Conservation (phyloP, 2,888 invertebrate species). For the Campaea margaritaria region DNA sequence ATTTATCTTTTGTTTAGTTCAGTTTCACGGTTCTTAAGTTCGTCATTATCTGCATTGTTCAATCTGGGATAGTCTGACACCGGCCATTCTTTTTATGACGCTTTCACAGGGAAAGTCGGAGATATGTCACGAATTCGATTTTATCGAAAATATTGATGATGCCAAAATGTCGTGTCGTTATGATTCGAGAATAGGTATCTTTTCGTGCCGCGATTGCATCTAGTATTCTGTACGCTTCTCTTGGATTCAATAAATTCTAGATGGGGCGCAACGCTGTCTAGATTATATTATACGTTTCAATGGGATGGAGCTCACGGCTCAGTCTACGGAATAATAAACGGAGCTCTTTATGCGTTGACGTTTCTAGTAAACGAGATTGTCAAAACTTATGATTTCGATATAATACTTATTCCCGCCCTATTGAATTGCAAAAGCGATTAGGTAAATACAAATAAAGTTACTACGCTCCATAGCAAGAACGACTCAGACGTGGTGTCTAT, state of each 20-base stretch:
- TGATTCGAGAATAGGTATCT: constrained; percentile 37
- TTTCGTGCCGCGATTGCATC: constrained; percentile 48
- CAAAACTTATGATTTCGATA: not conserved
- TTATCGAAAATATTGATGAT: constrained; percentile 46
- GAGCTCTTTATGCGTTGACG: not conserved
- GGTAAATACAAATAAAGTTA: not conserved
- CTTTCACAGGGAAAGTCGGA: constrained; percentile 54
- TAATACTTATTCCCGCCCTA: not conserved
- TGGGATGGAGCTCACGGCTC: constrained; percentile 17
- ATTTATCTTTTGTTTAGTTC: constrained; percentile 55
- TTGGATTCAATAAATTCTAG: constrained; percentile 48
- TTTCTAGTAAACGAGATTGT: not conserved
- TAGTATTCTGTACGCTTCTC: constrained; percentile 48
- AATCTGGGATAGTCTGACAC: constrained; percentile 32
- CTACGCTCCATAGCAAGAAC: not conserved
- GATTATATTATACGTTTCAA: constrained; percentile 25
- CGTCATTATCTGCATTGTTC: constrained; percentile 49
- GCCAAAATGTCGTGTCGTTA: constrained; percentile 35
- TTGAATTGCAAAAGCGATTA: too few species aligned
- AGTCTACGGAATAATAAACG: constrained; percentile 2
- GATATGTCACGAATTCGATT: constrained; percentile 55
- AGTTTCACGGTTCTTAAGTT: constrained; percentile 50
- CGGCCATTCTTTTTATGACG: constrained; percentile 47
- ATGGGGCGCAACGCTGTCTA: constrained; percentile 34
- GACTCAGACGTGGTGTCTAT: constrained; percentile 2